Evolutionary conservation across 2,888 invertebrate species (phyloP).

Genomic region (Dyspetes luteomarginatus): DNA sequence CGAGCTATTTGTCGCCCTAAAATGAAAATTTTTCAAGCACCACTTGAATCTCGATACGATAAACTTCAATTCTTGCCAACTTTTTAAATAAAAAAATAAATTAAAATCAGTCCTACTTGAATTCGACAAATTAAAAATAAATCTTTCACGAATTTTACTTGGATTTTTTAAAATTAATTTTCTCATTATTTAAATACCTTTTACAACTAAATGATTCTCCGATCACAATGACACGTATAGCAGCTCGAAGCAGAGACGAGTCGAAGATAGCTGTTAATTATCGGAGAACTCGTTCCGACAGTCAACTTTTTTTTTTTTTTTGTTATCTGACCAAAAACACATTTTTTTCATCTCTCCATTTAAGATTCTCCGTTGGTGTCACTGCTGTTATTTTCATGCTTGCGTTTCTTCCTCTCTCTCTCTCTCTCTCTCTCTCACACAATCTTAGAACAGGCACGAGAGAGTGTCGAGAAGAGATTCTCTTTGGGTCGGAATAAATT

Average conservation of each 20-base stretch:
- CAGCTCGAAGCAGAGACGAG: neutral
- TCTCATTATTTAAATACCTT: neutral
- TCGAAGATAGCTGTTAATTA: slow-evolving; percentile 51
- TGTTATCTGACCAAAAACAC: neutral
- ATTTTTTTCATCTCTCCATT: neutral
- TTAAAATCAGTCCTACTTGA: too few species aligned
- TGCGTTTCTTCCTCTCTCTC: slow-evolving; percentile 31
- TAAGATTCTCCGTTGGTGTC: slow-evolving; percentile 23
- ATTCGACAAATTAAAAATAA: too few species aligned
- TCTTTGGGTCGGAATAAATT: slow-evolving; percentile 69
- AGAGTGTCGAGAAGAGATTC: slow-evolving; percentile 51
- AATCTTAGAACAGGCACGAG: slow-evolving; percentile 17
- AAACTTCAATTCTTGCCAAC: neutral
- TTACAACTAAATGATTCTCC: neutral
- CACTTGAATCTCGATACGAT: neutral
- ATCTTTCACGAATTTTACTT: too few species aligned
- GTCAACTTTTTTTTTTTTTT: slow-evolving; percentile 34
- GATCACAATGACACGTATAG: slow-evolving; percentile 1
- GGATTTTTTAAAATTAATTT: too few species aligned
- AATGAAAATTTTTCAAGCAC: slow-evolving; percentile 6
- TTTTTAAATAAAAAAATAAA: neutral
- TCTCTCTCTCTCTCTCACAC: slow-evolving; percentile 14
- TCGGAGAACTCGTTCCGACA: slow-evolving; percentile 21
- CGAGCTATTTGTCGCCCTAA: slow-evolving; percentile 72
- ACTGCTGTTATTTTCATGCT: slow-evolving; percentile 12